Base-by-base conservation (phyloP, 2,888 invertebrate genomes). In the Fragum fragum region DNA sequence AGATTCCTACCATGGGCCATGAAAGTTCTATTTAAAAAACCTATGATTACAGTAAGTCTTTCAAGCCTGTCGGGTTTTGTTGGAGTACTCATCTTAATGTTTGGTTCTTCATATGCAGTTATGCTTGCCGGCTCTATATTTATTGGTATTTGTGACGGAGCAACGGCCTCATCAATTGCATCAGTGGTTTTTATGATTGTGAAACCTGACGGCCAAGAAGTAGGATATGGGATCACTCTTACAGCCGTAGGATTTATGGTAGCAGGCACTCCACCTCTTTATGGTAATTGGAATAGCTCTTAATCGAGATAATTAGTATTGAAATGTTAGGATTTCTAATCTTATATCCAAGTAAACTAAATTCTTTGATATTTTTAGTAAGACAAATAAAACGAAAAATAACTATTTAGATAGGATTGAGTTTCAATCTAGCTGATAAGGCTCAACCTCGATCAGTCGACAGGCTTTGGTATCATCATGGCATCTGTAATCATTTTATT, bases 131-230 rank as follows among this genome's bases (percentile, higher is more conserved):
- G 61, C 7, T n/a, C 32, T 61, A 32, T 61, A 7, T 32, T 29
- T 32, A 29, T 61, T n/a, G 61, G 61, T 14, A 32, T 61, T 16
- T 61, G 61, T 32, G 61, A 61, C 18, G 61, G 61, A 7, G 61
- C 32, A 18, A 61, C 61, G 6, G 28, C 28, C 9, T 61, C 61
- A 32, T 14, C 61, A 1, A 18, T n/a, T 32, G 61, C 61, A 5
- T 5, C 61, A 9, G 61, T 61, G 11, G n/a, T 61, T 7, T 61
- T 61, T 32, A 26, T 14, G 18, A 32, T 61, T 32, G 61, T 61
- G 9, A 3, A 32, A 2, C 32, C 61, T n/a, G n/a, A 61, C 9
- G 36, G 29, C 11, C 61, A 61, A 61, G 32, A 18, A 32, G 18
- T 61, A 5, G 28, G 32, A 9, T 61, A 61, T n/a, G 61, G 61